Conservation (phyloP, 2,113 vertebrate species). For the Engystomops pustulosus region DNA sequence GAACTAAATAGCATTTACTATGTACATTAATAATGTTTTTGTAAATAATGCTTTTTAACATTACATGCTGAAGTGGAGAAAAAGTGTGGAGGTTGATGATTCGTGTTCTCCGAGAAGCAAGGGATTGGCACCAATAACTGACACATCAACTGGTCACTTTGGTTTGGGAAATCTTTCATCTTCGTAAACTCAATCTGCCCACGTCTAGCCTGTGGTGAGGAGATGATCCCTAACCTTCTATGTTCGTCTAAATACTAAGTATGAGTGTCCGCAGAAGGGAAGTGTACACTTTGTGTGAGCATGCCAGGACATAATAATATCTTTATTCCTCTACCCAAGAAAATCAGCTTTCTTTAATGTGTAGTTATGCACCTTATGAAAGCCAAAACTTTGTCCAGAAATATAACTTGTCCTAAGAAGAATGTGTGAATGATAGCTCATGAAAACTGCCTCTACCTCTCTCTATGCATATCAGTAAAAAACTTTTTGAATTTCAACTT, state of each 20-base stretch:
- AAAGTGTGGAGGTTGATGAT: constrained; percentile 13
- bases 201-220: constrained; percentile 47
- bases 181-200: constrained; percentile 30
- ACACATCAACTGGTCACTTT: constrained; percentile 58
- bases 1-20: too few relatives aligned
- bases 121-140: constrained; percentile 56
- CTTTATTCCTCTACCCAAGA: constrained; percentile 15
- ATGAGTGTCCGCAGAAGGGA: constrained; percentile 7
- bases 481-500: neutral
- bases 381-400: neutral
- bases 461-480: too few relatives aligned
- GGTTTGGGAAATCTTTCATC: constrained; percentile 59
- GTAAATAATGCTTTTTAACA: too few relatives aligned
- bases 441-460: neutral
- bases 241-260: constrained; percentile 35
- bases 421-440: neutral
- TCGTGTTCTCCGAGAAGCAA: constrained; percentile 19
- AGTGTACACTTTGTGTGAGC: neutral
- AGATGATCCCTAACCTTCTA: constrained; percentile 36
- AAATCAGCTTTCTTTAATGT: neutral
- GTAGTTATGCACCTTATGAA: constrained; percentile 11
- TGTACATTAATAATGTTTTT: too few relatives aligned
- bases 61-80: too few relatives aligned
- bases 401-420: neutral
- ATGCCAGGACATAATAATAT: constrained; percentile 29